Evolutionary conservation across 2,888 invertebrate genomes (phyloP).

Genomic region (Junonia oenone): DNA sequence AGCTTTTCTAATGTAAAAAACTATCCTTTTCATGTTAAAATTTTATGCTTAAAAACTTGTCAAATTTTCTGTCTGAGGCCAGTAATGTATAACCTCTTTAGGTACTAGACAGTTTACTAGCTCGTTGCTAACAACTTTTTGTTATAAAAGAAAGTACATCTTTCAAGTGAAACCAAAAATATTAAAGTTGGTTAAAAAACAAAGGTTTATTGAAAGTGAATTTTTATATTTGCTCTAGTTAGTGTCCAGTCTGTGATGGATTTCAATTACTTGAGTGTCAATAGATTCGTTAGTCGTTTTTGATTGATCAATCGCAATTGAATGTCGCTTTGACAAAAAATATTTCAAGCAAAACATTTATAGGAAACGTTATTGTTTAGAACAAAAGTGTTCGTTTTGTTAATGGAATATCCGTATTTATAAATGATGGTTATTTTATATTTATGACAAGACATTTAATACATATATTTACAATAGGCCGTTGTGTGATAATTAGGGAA

Average conservation of each 20-base stretch:
- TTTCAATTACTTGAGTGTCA: conserved; percentile 29
- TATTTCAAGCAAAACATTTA: background rate
- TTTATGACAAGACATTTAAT: too few species aligned
- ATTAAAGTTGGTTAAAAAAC: too few species aligned
- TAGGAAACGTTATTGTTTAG: background rate
- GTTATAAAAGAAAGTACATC: too few species aligned
- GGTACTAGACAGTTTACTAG: background rate
- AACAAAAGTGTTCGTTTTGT: background rate
- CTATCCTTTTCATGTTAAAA: too few species aligned
- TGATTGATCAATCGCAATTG: conserved; percentile 23
- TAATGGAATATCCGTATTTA: background rate
- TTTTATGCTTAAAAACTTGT: too few species aligned
- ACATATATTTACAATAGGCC: too few species aligned
- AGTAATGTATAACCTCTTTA: too few species aligned
- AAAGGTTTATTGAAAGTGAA: conserved; percentile 3
- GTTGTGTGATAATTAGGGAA: too few species aligned
- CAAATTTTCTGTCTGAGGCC: too few species aligned
- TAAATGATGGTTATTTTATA: background rate
- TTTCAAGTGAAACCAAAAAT: too few species aligned
- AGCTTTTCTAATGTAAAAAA: too few species aligned
- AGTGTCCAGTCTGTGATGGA: conserved; percentile 26
- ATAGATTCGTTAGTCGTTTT: conserved; percentile 29
- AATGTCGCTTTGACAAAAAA: conserved; percentile 4
- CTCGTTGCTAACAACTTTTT: background rate
- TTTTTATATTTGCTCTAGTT: conserved; percentile 18